A percentile compares a stretch with the other conserved stretches of the same genome.
These are phyloP conservation scores for Zingel zingel DNA, from an alignment of 2,113 vertebrate genomes.

Conservation along the genomic window DNA sequence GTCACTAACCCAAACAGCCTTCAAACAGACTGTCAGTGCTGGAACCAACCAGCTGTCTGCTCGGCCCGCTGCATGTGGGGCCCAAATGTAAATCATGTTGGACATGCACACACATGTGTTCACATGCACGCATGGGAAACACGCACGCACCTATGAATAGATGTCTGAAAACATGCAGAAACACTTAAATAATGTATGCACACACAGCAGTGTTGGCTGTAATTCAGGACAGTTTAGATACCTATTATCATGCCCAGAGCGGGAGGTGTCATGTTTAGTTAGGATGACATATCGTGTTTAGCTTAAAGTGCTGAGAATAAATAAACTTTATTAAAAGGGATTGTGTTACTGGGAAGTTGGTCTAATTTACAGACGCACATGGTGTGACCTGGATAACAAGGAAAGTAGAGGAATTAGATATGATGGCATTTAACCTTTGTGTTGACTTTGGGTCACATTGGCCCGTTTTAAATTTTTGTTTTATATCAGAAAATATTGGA, in stretches of 20 bases:
- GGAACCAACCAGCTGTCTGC: constrained; percentile 34
- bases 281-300: constrained; percentile 48
- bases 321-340: constrained; percentile 51
- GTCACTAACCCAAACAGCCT: constrained; percentile 61
- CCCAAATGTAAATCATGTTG: constrained; percentile 2
- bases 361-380: neutral
- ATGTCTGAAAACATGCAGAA: neutral
- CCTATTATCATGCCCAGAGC: constrained; percentile 22
- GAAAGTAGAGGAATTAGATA: neutral
- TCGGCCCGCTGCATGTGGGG: neutral
- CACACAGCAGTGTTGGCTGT: constrained; percentile 23
- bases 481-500: too few species aligned
- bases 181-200: neutral
- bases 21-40: constrained; percentile 28
- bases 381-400: neutral
- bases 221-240: constrained; percentile 48
- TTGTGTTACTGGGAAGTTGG: neutral
- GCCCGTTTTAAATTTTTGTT: too few species aligned
- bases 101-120: neutral
- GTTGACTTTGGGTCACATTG: too few species aligned
- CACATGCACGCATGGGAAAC: neutral
- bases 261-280: constrained; percentile 31
- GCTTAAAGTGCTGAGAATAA: constrained; percentile 48
- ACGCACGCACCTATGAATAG: neutral
- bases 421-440: neutral